A percentile compares a stretch with the other conserved stretches of the same genome.
Conservation (phyloP, 64 coral and sea anemone species). For the Cladopsammia gracilis region DNA sequence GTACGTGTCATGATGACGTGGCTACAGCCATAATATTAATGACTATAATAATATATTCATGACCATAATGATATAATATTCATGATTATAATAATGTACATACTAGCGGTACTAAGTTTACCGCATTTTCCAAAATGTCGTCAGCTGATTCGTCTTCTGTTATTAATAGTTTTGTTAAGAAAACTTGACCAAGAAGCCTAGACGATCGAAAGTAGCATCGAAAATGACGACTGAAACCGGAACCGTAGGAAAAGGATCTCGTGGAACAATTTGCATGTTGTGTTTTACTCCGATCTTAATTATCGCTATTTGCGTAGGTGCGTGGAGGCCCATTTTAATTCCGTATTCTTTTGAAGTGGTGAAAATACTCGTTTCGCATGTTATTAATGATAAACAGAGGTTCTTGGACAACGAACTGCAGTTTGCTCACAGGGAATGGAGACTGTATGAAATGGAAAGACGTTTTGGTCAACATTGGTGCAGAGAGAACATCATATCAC, state of each 20-base stretch:
- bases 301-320: not conserved
- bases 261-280: not conserved
- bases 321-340: constrained; percentile 24
- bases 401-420: constrained; percentile 34
- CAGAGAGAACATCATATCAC: not conserved
- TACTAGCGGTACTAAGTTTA: no score
- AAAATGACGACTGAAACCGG: no score
- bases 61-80: no score
- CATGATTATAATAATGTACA: no score
- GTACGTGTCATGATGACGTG: no score
- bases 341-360: constrained; percentile 21
- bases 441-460: constrained; percentile 57
- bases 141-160: no score
- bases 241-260: not conserved
- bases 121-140: no score
- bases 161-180: no score
- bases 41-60: no score
- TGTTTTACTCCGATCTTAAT: not conserved
- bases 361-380: constrained; percentile 6
- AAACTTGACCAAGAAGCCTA: no score
- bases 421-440: constrained; percentile 52
- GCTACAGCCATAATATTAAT: no score
- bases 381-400: constrained; percentile 26
- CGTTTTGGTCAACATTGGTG: constrained; percentile 58
- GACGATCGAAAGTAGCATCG: no score